Evolutionary conservation across 1,140 invertebrate genomes (phyloP).

Genomic region (Andricus grossulariae): DNA sequence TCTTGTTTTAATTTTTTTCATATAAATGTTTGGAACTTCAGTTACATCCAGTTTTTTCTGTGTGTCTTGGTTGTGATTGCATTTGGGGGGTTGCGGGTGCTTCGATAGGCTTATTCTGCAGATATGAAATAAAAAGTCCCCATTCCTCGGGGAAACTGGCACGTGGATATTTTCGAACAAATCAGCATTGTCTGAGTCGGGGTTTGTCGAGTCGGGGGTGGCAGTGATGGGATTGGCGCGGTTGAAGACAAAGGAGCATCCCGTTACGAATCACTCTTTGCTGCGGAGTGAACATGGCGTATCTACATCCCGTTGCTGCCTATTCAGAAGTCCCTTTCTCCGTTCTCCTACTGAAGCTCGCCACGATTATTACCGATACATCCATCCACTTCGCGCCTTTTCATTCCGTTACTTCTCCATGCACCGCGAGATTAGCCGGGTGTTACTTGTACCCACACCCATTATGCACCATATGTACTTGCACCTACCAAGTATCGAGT

Average conservation of each 20-base stretch:
- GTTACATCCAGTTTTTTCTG: too few relatives aligned
- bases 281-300: constrained; percentile 68
- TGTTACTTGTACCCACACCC: constrained; percentile 15
- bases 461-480: constrained; percentile 34
- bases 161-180: constrained; percentile 57
- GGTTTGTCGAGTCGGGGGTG: constrained; percentile 46
- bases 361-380: constrained; percentile 72
- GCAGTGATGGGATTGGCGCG: constrained; percentile 55
- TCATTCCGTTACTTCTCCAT: constrained; percentile 52
- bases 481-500: constrained; percentile 38
- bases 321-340: constrained; percentile 67
- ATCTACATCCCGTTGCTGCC: constrained; percentile 71
- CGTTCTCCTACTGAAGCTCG: constrained; percentile 46
- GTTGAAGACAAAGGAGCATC: constrained; percentile 71
- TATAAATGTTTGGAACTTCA: too few relatives aligned
- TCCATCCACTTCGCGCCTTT: constrained; percentile 66
- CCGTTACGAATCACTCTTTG: constrained; percentile 70
- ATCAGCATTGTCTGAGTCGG: constrained; percentile 58
- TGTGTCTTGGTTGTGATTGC: too few relatives aligned
- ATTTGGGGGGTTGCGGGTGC: too few relatives aligned
- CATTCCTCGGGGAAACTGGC: constrained; percentile 54
- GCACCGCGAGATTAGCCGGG: constrained; percentile 54
- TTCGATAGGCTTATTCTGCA: constrained; percentile 5
- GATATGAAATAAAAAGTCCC: constrained; percentile 47
- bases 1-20: too few relatives aligned